These are phyloP conservation scores for Butastur rufipennis DNA, from an alignment of 2,113 vertebrate species.

Conservation along the genomic window DNA sequence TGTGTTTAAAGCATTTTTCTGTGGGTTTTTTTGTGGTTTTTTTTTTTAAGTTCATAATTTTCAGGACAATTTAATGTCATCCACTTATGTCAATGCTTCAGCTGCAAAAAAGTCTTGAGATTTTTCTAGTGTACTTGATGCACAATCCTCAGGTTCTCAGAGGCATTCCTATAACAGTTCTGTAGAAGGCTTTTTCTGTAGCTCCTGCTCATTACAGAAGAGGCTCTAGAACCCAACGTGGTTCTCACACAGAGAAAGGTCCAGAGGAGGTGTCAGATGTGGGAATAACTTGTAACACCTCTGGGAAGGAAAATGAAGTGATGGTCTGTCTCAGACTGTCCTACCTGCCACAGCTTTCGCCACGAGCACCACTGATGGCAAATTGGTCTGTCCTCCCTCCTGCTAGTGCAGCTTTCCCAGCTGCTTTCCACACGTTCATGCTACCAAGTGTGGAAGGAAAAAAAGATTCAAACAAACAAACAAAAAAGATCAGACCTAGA, in stretches of 20 bases:
- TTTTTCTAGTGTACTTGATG: neutral
- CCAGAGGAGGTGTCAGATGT: neutral
- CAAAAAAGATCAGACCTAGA: neutral
- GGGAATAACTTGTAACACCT: neutral
- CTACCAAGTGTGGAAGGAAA: neutral
- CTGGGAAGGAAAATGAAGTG: neutral
- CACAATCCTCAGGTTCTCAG: neutral
- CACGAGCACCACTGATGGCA: neutral
- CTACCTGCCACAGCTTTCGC: neutral
- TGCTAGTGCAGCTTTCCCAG: neutral
- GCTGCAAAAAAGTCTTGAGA: neutral
- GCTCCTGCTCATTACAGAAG: neutral
- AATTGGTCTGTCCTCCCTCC: neutral
- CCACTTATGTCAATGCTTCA: neutral
- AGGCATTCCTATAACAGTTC: neutral
- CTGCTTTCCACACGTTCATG: neutral
- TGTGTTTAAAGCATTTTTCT: neutral
- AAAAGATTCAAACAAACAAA: neutral
- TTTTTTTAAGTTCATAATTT: neutral
- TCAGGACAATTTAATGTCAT: neutral
- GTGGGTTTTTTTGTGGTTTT: too few species aligned
- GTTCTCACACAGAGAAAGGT: neutral
- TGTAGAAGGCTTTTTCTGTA: neutral
- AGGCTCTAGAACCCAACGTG: rapidly evolving
- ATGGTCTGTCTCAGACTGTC: neutral